Evolutionary conservation across 2,797 vertebrate genomes (phyloP).

Genomic region (Enteromius unitaeniatus): DNA sequence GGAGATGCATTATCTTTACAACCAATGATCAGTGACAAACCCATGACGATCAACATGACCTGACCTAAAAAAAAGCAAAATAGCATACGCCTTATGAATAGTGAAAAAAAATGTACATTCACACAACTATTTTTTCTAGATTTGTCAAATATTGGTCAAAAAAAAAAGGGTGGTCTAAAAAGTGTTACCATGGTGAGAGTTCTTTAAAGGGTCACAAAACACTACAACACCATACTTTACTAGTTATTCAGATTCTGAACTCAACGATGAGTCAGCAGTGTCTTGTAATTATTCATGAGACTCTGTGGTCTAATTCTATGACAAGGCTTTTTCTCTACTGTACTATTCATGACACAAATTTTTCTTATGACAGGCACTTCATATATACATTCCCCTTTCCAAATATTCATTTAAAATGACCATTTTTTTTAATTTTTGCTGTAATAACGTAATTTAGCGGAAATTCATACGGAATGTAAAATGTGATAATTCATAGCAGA

Average conservation of each 20-base stretch:
- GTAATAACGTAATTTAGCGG: background rate
- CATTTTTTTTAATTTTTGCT: background rate
- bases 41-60: background rate
- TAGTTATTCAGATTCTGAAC: background rate
- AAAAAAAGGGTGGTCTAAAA: too few species aligned
- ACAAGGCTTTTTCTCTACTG: background rate
- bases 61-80: background rate
- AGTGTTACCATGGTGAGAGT: background rate
- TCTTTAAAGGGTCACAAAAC: background rate
- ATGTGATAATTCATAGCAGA: background rate
- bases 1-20: slow-evolving; percentile 19
- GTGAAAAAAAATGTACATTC: background rate
- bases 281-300: background rate
- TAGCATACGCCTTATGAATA: background rate
- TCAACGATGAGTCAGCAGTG: background rate
- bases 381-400: background rate
- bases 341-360: background rate
- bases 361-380: background rate
- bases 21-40: background rate
- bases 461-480: background rate
- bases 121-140: background rate
- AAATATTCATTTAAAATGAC: background rate
- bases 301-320: background rate
- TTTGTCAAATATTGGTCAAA: slow-evolving; percentile 6
- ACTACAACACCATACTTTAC: background rate